Evolutionary conservation across 2,113 vertebrate genomes (phyloP).

Genomic region (Alethe castanea): DNA sequence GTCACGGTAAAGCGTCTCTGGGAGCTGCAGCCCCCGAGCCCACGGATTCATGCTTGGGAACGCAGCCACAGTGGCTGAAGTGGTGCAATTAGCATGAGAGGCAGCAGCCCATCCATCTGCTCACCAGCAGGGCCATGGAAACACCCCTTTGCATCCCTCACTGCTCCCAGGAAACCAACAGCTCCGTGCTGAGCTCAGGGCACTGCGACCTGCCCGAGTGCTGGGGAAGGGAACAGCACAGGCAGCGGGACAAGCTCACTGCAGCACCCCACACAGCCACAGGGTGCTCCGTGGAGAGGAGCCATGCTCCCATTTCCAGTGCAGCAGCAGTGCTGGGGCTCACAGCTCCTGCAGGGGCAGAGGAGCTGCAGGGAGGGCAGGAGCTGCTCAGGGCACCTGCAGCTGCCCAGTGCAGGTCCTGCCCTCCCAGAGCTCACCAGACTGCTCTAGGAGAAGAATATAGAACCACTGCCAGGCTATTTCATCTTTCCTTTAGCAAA

Average conservation of each 20-base stretch:
- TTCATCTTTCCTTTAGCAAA: not conserved
- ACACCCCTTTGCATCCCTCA: not conserved
- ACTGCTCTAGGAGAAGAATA: not conserved
- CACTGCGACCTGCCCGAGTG: not conserved
- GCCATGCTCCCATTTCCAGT: not conserved
- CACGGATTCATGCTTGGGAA: not conserved
- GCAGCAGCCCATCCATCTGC: conserved; percentile 46
- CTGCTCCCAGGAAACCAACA: not conserved
- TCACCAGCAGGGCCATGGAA: not conserved
- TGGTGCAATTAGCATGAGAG: not conserved
- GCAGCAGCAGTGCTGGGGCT: not conserved
- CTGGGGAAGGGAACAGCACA: not conserved
- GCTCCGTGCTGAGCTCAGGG: not conserved
- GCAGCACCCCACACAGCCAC: not conserved
- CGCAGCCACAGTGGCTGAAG: not conserved
- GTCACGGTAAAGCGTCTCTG: not conserved
- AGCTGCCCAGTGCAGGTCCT: not conserved
- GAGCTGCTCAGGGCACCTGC: not conserved
- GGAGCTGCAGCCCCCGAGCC: not conserved
- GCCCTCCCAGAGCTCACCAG: not conserved
- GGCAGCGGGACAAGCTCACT: not conserved
- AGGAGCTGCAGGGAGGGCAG: not conserved
- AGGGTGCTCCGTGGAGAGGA: not conserved
- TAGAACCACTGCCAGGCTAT: not conserved
- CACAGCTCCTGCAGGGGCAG: too few species aligned